phyloP scores from a whole-genome alignment of 2,797 vertebrate species.

The Myotis vivesi region DNA sequence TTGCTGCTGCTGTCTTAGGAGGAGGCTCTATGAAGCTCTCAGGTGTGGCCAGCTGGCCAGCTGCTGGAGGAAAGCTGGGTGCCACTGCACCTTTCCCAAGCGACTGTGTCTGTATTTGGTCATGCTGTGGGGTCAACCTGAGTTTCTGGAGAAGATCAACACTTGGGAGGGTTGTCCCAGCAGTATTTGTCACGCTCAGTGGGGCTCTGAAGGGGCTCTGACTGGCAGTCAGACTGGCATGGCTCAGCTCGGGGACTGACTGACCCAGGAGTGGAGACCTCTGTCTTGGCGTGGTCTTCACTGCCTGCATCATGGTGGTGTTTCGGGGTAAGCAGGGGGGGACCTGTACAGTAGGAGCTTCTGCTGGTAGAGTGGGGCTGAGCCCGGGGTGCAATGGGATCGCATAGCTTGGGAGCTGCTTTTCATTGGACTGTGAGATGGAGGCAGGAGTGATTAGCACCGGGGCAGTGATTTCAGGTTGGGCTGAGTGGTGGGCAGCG shows the following conservation, averaged over 20 bases:
- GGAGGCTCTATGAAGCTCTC: slow-evolving; percentile 93
- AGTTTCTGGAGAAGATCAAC: slow-evolving; percentile 90
- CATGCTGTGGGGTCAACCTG: slow-evolving; percentile 88
- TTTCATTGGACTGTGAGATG: slow-evolving; percentile 84
- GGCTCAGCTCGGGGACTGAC: slow-evolving; percentile 82
- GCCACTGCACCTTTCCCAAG: slow-evolving; percentile 88
- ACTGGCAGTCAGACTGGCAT: slow-evolving; percentile 74
- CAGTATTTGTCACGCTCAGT: slow-evolving; percentile 72
- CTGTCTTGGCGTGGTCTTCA: slow-evolving; percentile 85
- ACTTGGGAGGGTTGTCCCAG: slow-evolving; percentile 82
- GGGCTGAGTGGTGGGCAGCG: slow-evolving; percentile 75
- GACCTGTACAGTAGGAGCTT: slow-evolving; percentile 81
- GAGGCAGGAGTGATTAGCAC: slow-evolving; percentile 85
- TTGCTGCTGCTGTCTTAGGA: slow-evolving; percentile 78
- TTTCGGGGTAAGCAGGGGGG: slow-evolving; percentile 81
- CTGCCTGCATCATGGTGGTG: slow-evolving; percentile 81
- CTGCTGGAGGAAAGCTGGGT: slow-evolving; percentile 87
- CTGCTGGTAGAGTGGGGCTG: slow-evolving; percentile 84
- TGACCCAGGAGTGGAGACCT: slow-evolving; percentile 89
- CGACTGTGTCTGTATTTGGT: slow-evolving; percentile 84
- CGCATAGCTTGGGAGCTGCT: slow-evolving; percentile 81
- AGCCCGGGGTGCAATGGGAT: slow-evolving; percentile 87
- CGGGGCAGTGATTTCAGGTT: slow-evolving; percentile 80
- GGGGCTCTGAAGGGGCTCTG: slow-evolving; percentile 83
- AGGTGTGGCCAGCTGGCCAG: slow-evolving; percentile 91